Evolutionary conservation across 2,113 vertebrate genomes (phyloP), one percentile per base, ranked within the genome.

Genomic region (Crotophaga sulcirostris): DNA sequence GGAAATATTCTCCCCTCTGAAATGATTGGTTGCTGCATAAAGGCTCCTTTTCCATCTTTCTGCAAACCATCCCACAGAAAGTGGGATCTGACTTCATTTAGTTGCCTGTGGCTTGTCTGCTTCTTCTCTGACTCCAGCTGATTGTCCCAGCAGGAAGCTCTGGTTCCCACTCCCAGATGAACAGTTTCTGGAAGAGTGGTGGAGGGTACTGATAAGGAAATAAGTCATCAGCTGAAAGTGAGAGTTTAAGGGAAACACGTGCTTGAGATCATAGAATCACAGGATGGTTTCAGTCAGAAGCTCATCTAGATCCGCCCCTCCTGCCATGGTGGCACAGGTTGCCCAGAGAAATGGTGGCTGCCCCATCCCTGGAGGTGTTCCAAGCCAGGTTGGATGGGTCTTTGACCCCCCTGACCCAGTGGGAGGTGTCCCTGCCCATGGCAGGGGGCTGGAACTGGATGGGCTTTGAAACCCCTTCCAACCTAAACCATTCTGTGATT

Each of bases 1-100:
- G 55, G 54, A 56, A 76, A 60, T 45, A 19, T 6, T 59, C 34
- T 60, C 51, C 34, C 28, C 25, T 40, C 40, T 81, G 81, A 19
- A 83, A 80, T 59, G 44, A 29, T 0, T 0, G 0, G 31, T 60
- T 29, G 34, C n/a, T 10, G 3, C 23, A 7, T 1, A 54, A 87
- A 70, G 51, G 55, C 16, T 81, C 40, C 64, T 62, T 42, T 56
- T 58, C 38, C 29, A 34, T 10, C 31, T 49, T 60, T 16, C 77
- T 91, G 54, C 73, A 81, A 81, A 89, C 7, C 67, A 67, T 56
- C 12, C 4, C 38, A 16, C 47, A 38, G 34, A 49, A 45, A 51
- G 34, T 7, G 29, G 72, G 80, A 64, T 3, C 38, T 6, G 4
- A 19, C 34, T 33, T 83, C 11, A 1, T 29, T 24, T 73, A 21